Evolutionary conservation across 2,797 vertebrate species (phyloP).

Genomic region (Characodon lateralis): DNA sequence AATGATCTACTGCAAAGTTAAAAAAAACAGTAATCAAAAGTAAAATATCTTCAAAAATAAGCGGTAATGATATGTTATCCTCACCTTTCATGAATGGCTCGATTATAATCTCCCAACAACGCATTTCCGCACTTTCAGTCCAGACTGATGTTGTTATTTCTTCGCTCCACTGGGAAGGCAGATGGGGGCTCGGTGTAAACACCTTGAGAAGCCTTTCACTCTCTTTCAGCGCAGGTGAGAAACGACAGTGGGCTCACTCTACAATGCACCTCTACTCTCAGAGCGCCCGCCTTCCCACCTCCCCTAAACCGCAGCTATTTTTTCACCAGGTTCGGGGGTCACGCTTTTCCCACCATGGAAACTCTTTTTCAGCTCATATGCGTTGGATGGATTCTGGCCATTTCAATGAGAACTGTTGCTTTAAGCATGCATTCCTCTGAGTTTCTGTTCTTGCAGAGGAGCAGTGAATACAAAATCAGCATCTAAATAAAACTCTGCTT

Average conservation of each 20-base stretch:
- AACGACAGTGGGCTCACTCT: conserved; percentile 47
- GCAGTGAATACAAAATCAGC: conserved; percentile 84
- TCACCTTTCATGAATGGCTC: conserved; percentile 40
- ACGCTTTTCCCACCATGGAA: conserved; percentile 88
- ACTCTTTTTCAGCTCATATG: conserved; percentile 84
- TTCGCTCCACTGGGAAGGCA: conserved; percentile 71
- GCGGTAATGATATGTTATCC: conserved; percentile 47
- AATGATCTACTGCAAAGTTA: conserved; percentile 64
- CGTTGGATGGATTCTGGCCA: conserved; percentile 81
- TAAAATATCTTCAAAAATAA: conserved; percentile 44
- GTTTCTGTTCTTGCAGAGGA: conserved; percentile 71
- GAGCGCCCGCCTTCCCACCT: conserved; percentile 26
- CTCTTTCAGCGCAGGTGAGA: conserved; percentile 83
- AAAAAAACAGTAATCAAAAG: conserved; percentile 37
- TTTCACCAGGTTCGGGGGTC: conserved; percentile 85
- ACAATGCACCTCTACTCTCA: conserved; percentile 78
- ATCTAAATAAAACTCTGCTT: conserved; percentile 79
- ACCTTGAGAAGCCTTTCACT: conserved; percentile 59
- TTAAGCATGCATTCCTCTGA: conserved; percentile 74
- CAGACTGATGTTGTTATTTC: conserved; percentile 75
- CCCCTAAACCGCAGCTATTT: conserved; percentile 67
- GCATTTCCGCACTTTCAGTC: conserved; percentile 66
- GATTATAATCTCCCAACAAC: conserved; percentile 79
- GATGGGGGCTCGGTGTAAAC: conserved; percentile 78
- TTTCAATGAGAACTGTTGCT: conserved; percentile 70